Evolutionary conservation across 2,888 invertebrate species (phyloP), one percentile per base, ranked within the genome.

Genomic region (Quadriops clusia): DNA sequence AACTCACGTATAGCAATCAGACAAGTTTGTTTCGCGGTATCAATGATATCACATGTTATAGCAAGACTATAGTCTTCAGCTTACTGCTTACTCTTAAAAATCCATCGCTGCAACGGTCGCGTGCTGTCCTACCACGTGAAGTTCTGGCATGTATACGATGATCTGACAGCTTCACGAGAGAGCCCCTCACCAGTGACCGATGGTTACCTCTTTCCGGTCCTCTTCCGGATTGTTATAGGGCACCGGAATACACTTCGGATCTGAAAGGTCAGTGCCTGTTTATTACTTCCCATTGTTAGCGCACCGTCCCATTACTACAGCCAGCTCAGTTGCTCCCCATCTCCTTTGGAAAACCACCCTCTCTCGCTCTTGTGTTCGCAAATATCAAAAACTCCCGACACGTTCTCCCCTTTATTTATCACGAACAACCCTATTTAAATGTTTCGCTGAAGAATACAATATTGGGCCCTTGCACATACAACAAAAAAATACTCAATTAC

Each of bases 1-100:
- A 61, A 62, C 61, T 61, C 57, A 58, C 59, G 60, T 60, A 59
- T 55, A 49, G 56, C 56, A 53, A 56, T 56, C 57, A 56, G 60
- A 59, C 58, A 60, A 59, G 59, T 33, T 30, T 32, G 44, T 47
- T 51, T 50, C 57, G 57, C 56, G 57, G 47, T 52, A 49, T 53
- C 52, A 51, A 54, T 54, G 50, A 51, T 52, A 53, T 50, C 51
- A 47, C 46, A 52, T 49, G 48, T 50, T 46, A 41, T 41, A 41
- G 41, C 41, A 46, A 44, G 44, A 46, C 36, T 42, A 39, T 33
- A 25, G 38, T 39, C 38, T 37, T 34, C 36, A 36, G 33, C n/a
- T n/a, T n/a, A n/a, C n/a, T n/a, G n/a, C n/a, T n/a, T n/a, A 32
- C 36, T 32, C 37, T 28, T 32, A 27, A 32, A 34, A 33, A 24